A percentile compares a stretch with the other conserved stretches of the same genome.
phyloP scores from a whole-genome alignment of 2,113 vertebrate species.

The Romanogobio albipinnatus region DNA sequence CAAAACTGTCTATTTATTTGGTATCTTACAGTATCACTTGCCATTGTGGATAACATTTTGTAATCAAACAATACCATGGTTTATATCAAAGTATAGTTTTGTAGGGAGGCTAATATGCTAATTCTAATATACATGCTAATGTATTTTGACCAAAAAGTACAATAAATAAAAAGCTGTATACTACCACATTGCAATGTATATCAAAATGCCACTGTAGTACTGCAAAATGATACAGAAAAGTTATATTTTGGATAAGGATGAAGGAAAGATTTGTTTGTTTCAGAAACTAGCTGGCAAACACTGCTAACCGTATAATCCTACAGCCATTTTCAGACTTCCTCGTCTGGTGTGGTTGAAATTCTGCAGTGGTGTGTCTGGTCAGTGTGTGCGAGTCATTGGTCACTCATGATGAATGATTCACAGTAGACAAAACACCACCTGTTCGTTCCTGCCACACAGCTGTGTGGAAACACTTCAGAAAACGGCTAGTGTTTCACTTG shows the following conservation, averaged over 20 bases:
- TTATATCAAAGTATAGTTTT: too few relatives aligned
- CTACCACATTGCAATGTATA: background rate
- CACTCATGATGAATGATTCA: constrained; percentile 25
- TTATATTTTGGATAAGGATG: background rate
- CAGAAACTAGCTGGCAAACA: background rate
- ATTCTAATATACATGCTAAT: background rate
- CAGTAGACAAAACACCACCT: constrained; percentile 29
- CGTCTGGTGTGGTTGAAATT: background rate
- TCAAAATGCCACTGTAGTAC: background rate
- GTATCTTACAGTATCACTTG: background rate
- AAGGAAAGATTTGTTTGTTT: background rate
- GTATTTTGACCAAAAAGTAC: background rate
- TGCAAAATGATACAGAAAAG: background rate
- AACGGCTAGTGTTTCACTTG: background rate
- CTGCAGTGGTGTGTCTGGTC: constrained; percentile 19
- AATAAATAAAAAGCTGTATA: background rate
- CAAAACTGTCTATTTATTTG: background rate
- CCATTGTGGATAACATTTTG: background rate
- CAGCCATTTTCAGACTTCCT: background rate
- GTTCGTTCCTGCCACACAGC: background rate
- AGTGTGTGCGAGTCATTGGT: constrained; percentile 24
- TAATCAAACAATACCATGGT: too few relatives aligned
- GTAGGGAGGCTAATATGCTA: background rate
- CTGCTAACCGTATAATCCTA: background rate
- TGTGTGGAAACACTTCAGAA: constrained; percentile 12